These are phyloP conservation scores for Onychorhynchus coronatus DNA, from an alignment of 2,113 vertebrate species.

Conservation along the genomic window DNA sequence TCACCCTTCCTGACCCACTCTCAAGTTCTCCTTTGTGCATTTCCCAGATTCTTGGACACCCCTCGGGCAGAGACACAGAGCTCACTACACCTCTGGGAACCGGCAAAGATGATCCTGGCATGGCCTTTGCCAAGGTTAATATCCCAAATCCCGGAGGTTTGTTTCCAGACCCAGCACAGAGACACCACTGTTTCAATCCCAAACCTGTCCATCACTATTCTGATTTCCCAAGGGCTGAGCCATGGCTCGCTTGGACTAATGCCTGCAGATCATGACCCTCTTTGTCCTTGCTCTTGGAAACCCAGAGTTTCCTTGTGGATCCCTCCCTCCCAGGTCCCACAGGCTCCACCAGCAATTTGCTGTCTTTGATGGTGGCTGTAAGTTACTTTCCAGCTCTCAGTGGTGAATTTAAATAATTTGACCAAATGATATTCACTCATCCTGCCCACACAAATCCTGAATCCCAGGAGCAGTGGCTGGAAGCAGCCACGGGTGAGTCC, in stretches of 20 bases:
- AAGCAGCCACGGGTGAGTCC: background rate
- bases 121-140: background rate
- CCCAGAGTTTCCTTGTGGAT: background rate
- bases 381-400: background rate
- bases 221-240: background rate
- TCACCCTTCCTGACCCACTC: background rate
- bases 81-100: background rate
- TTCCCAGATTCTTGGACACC: background rate
- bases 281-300: background rate
- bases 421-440: background rate
- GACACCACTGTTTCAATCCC: background rate
- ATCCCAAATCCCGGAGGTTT: background rate
- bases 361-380: background rate
- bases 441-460: background rate
- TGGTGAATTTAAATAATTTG: background rate
- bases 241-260: background rate
- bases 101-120: background rate
- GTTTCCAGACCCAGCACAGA: background rate
- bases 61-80: background rate
- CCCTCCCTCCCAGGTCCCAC: background rate
- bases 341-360: background rate
- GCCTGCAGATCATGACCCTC: background rate
- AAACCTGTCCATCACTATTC: background rate
- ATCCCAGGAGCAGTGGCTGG: background rate
- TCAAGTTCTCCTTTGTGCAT: background rate